Base-by-base conservation (phyloP, 2,888 invertebrate genomes). In the Lomographa bimaculata region DNA sequence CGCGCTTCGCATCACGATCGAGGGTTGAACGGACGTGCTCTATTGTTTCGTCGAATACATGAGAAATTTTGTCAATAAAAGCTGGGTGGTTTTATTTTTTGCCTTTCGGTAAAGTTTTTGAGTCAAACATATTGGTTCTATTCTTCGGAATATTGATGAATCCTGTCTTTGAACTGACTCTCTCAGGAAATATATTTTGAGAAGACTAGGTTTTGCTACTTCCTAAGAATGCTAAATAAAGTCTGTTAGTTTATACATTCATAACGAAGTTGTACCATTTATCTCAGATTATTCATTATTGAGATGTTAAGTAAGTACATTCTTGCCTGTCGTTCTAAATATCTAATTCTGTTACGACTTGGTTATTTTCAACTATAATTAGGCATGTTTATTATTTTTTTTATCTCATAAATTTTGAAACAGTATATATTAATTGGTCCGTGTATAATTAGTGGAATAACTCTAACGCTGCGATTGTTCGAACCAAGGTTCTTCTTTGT, bases 1-100 rank as follows among this genome's bases (percentile, higher is more conserved):
- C 80, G 85, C 82, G 82, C 84, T 84, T 78, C 83, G 82, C 80
- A 85, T 84, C 85, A 81, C 82, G 86, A 79, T 75, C 73, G 78
- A 74, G 79, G 85, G 81, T 72, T 73, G 71, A 65, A 69, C 70
- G 71, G 73, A 84, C 81, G 79, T 79, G 77, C 73, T 71, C 73
- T 79, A 80, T 86, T 86, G 84, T 86, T 85, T 87, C 77, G 80
- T 79, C 79, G 77, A 79, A 82, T 79, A 80, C 76, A 81, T 80
- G 78, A 79, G 81, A 79, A 74, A 72, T 81, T 79, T 75, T 77
- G 79, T 80, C 80, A 84, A 83, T 83, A 85, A 78, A 80, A 68
- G 65, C 62, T 77, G 80, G 79, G 81, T 78, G 81, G 79, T 65
- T 68, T 50, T 43, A 50, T 61, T 71, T 73, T 77, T 71, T 68